Base-by-base conservation (phyloP, 2,113 vertebrate genomes). In the Lonchura striata region DNA sequence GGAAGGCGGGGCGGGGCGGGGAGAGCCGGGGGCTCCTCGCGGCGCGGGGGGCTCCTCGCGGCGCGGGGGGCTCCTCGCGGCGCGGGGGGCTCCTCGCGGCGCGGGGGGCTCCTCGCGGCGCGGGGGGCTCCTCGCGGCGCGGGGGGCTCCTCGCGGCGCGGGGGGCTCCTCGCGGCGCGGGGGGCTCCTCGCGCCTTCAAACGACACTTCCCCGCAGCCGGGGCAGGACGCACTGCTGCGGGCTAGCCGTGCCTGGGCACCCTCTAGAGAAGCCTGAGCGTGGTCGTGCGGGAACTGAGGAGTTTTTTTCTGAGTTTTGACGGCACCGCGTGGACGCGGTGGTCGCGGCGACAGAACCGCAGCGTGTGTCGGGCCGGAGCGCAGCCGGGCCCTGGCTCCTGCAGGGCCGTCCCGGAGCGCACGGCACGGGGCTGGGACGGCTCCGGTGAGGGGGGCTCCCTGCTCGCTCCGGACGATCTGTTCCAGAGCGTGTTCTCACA, bases 201-300 rank as follows among this genome's bases (percentile, higher is more conserved):
- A 25, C 3, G 4, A 9, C 22, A 16, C 25, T 10, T 56, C 6
- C 11, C 9, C 10, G 7, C 4, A 18, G 23, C 15, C 4, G 4
- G 7, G 18, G 8, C 8, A 6, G 22, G 3, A 9, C 7, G 0
- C 7, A 0, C 6, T 4, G 2, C 17, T 21, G 30, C 4, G 12
- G 17, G 41, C 8, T 33, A 1, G 42, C 11, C 12, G 23, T 9
- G 63, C 0, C 0, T 5, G 15, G 15, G 21, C 3, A 2, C 18
- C 7, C 3, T 5, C 1, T 39, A 3, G 50, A 25, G 37, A 19
- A 3, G 23, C 9, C 24, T 8, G 20, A 49, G 35, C 9, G 0
- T 2, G 25, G 7, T 1, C 10, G 23, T 25, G 57, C 14, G 0
- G n/a, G n/a, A 46, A 4, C 53, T 18, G 7, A 17, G 52, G 24